Conservation (phyloP, 1,140 invertebrate genomes). For the Aricia agestis region DNA sequence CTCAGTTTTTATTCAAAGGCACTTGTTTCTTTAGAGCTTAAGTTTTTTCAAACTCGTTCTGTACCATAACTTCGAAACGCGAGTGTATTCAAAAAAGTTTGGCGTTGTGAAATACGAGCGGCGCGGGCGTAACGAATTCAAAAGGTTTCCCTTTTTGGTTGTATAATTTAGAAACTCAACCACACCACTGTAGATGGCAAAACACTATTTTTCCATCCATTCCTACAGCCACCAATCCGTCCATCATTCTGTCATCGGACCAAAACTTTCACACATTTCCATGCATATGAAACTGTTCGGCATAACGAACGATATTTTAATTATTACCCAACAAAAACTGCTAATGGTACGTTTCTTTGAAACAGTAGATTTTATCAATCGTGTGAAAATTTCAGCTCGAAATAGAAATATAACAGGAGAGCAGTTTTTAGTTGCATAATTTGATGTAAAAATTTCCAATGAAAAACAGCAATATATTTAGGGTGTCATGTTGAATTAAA, state of each 20-base stretch:
- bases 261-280: slow-evolving; percentile 33
- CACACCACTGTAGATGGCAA: background rate
- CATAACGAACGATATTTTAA: slow-evolving; percentile 35
- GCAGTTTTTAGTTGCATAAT: background rate
- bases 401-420: background rate
- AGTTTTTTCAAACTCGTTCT: background rate
- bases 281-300: slow-evolving; percentile 21
- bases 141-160: slow-evolving; percentile 5
- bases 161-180: slow-evolving; percentile 5
- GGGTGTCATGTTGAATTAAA: too few species aligned
- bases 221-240: slow-evolving; percentile 20
- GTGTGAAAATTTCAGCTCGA: background rate
- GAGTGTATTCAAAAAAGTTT: background rate
- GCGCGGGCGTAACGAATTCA: background rate
- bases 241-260: slow-evolving; percentile 33
- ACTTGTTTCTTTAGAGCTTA: background rate
- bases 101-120: background rate
- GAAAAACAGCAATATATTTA: too few species aligned
- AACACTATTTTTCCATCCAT: slow-evolving; percentile 19
- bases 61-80: background rate
- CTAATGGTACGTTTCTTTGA: slow-evolving; percentile 23
- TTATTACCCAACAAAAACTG: slow-evolving; percentile 29
- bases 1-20: background rate
- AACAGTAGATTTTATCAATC: background rate
- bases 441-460: too few species aligned